Evolutionary conservation across 92 coral and sea anemone species (phyloP).

Genomic region (Parazoanthus darwini): DNA sequence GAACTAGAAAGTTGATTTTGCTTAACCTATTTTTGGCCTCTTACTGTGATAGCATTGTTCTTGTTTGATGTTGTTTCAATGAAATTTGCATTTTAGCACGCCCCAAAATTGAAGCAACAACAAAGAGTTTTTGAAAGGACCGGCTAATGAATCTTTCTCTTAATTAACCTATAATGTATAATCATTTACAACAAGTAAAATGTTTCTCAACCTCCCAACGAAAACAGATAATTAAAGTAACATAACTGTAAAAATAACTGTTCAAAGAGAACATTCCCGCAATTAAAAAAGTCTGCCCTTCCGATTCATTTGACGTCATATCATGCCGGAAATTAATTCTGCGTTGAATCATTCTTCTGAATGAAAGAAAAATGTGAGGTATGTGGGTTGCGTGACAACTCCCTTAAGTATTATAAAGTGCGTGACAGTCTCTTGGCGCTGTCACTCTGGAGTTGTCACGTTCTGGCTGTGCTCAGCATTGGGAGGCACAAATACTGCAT

Average conservation of each 20-base stretch:
- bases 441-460: too few relatives aligned
- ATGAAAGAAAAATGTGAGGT: not conserved
- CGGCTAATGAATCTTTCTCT: constrained; percentile 9
- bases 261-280: constrained; percentile 1
- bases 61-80: not conserved
- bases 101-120: constrained; percentile 20
- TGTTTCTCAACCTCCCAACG: not conserved
- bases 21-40: not conserved
- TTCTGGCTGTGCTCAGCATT: not conserved
- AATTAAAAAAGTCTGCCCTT: not conserved
- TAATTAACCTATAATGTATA: not conserved
- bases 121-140: not conserved
- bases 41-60: not conserved
- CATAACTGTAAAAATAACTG: not conserved
- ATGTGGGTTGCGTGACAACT: constrained; percentile 26
- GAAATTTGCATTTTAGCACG: constrained; percentile 30
- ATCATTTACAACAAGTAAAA: constrained; percentile 9
- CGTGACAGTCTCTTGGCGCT: not conserved
- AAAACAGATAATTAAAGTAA: not conserved
- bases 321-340: constrained; percentile 2
- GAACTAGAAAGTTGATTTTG: not conserved
- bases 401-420: not conserved
- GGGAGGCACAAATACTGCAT: too few relatives aligned
- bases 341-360: not conserved
- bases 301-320: not conserved